Evolutionary conservation across 2,888 invertebrate species (phyloP).

Genomic region (Drosophila fungiperda): DNA sequence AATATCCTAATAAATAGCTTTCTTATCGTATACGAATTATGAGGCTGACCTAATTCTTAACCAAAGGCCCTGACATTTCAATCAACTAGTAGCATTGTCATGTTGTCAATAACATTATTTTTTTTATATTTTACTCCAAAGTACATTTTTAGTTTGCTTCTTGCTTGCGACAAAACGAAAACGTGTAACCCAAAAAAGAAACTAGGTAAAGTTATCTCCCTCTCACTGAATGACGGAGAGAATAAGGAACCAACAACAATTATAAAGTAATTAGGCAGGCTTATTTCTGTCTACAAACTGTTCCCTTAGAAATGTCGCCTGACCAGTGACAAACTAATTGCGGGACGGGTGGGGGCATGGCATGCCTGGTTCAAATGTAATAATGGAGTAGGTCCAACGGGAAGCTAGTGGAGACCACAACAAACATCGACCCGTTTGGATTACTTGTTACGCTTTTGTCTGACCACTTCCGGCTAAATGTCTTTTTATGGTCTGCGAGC

Average conservation of each 20-base stretch:
- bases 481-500: constrained; percentile 15
- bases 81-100: constrained; percentile 49
- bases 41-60: constrained; percentile 61
- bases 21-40: not conserved
- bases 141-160: constrained; percentile 17
- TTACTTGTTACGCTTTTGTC: constrained; percentile 44
- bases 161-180: constrained; percentile 50
- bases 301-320: constrained; percentile 45
- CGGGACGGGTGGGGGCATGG: not conserved
- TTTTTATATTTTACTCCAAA: constrained; percentile 51
- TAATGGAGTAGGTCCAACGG: constrained; percentile 12
- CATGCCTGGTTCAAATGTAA: not conserved
- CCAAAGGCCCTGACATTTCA: constrained; percentile 70
- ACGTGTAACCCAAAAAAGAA: constrained; percentile 46
- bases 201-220: constrained; percentile 25
- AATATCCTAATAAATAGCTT: not conserved
- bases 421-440: constrained; percentile 52
- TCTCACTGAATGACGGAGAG: constrained; percentile 12
- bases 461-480: constrained; percentile 35
- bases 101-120: constrained; percentile 19
- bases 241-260: constrained; percentile 45
- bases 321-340: constrained; percentile 10
- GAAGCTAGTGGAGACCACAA: constrained; percentile 37
- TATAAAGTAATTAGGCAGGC: constrained; percentile 63
- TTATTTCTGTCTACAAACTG: constrained; percentile 20